Evolutionary conservation across 2,797 vertebrate genomes (phyloP).

Genomic region (Oceanodroma leucorhoa): DNA sequence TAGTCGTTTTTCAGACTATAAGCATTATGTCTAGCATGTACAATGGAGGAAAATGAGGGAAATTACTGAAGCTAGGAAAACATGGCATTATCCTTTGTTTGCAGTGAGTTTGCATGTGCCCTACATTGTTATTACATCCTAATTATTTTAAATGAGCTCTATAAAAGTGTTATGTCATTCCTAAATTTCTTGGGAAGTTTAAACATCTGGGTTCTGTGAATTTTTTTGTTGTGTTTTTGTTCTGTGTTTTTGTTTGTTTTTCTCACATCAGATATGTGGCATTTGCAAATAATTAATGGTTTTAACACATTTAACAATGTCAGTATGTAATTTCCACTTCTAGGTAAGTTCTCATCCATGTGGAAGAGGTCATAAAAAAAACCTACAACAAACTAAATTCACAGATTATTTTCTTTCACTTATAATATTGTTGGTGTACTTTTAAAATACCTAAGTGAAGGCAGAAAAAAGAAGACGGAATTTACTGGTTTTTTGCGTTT

Average conservation of each 20-base stretch:
- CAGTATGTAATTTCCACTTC: not conserved
- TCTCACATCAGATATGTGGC: not conserved
- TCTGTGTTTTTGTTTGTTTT: not conserved
- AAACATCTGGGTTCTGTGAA: not conserved
- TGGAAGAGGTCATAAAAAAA: not conserved
- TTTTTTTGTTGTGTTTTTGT: not conserved
- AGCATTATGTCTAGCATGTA: conserved; percentile 12
- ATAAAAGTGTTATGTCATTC: not conserved
- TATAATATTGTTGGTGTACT: not conserved
- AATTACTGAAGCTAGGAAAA: conserved; percentile 49
- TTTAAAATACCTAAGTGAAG: not conserved
- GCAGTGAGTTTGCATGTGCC: conserved; percentile 44
- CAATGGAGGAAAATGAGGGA: conserved; percentile 57
- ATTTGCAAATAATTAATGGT: not conserved
- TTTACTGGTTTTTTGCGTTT: not conserved
- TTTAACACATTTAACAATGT: not conserved
- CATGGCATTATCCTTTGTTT: conserved; percentile 64
- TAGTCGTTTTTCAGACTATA: not conserved
- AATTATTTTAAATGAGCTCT: conserved; percentile 55
- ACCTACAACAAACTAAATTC: not conserved
- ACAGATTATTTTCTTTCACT: not conserved
- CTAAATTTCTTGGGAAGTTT: not conserved
- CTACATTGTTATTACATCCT: conserved; percentile 44
- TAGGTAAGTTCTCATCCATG: not conserved
- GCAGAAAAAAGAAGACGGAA: not conserved